Evolutionary conservation across 2,113 vertebrate species (phyloP), one percentile per base, ranked within the genome.

Genomic region (Lagopus leucura): DNA sequence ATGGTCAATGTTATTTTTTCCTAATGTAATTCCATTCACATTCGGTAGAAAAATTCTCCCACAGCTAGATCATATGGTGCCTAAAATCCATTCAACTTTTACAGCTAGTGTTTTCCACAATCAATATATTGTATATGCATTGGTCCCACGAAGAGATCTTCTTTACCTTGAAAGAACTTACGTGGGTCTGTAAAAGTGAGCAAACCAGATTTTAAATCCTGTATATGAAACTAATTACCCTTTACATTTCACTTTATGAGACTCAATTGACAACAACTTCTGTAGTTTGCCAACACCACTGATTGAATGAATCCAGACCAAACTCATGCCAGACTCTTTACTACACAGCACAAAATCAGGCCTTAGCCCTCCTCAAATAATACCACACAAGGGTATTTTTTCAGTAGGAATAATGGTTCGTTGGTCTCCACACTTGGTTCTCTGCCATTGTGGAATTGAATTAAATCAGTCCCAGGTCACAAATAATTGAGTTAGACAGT

Each of bases 401-500:
- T 93, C 89, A 92, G 11, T 89, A 66, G 88, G 78, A 94, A 95
- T 83, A 95, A 95, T 86, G 52, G 63, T 94, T 97, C 22, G 16
- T 76, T 95, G 80, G 89, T 94, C 63, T 94, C 48, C 60, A 52
- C 47, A 45, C 82, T 97, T 96, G 90, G 88, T 95, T 92, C 94
- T 93, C 82, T 96, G 96, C 93, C 92, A 95, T 32, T 85, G 48
- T 88, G 89, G 82, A 95, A 95, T 65, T 95, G 86, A 96, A 96
- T 96, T 94, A 97, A 97, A 89, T 89, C 66, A 89, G 48, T 27
- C 82, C 52, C 65, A 94, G 83, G 83, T 92, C 94, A 97, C 94
- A 96, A 92, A 91, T 95, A 97, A 97, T 95, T 96, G 79, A 96
- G 58, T 96, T 77, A 93, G 85, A 94, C 94, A 94, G 45, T 85